Conservation (phyloP, 1,140 invertebrate genomes). For the Psix sp. region DNA sequence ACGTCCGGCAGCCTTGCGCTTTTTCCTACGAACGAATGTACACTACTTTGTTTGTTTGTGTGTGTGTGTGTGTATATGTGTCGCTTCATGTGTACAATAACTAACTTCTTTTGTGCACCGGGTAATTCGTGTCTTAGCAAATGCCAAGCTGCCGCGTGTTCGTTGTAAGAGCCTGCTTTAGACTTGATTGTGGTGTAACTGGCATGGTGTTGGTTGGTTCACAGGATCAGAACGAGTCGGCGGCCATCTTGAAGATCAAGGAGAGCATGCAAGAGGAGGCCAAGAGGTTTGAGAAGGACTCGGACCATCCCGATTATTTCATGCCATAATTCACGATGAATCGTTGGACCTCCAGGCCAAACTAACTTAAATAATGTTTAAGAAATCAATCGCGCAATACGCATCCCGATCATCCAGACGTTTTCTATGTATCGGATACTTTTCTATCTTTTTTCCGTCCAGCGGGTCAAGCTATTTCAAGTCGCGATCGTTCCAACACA, state of each 20-base stretch:
- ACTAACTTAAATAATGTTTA: constrained; percentile 63
- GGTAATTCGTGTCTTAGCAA: too few species aligned
- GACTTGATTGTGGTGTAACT: constrained; percentile 70
- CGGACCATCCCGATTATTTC: constrained; percentile 96
- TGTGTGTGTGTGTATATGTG: neutral
- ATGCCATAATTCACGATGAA: constrained; percentile 86
- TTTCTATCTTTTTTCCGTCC: constrained; percentile 52
- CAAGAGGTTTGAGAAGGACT: constrained; percentile 99
- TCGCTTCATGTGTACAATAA: constrained; percentile 19
- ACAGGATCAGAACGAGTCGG: constrained; percentile 98
- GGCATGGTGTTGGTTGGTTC: constrained; percentile 81
- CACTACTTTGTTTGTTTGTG: constrained; percentile 7
- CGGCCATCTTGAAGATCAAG: constrained; percentile 99
- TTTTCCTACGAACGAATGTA: constrained; percentile 16
- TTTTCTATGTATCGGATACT: constrained; percentile 53
- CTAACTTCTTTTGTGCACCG: too few species aligned
- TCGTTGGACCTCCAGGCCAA: constrained; percentile 71
- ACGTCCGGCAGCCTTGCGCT: constrained; percentile 31
- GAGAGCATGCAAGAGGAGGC: constrained; percentile 99
- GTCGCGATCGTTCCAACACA: constrained; percentile 17
- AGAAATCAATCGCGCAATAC: constrained; percentile 55
- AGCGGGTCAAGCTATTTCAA: constrained; percentile 41
- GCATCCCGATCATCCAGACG: constrained; percentile 52
- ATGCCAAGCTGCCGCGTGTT: constrained; percentile 43
- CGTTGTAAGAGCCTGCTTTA: constrained; percentile 45